These are phyloP conservation scores for Acrocyrtus sp. DNA, from an alignment of 2,888 invertebrate genomes.

Conservation along the genomic window DNA sequence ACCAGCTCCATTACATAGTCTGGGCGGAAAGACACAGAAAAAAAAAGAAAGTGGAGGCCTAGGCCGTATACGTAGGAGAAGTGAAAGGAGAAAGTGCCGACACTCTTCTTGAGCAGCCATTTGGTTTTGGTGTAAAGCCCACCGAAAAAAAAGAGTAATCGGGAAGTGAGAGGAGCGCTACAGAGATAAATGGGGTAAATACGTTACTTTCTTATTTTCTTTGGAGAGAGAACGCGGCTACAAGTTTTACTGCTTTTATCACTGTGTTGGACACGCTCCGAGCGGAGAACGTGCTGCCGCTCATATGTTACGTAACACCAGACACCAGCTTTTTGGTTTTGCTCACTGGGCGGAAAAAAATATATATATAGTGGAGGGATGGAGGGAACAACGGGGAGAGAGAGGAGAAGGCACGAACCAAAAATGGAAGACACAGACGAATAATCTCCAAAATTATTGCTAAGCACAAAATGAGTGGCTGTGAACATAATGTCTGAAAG, in stretches of 20 bases:
- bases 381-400: not conserved
- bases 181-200: conserved; percentile 40
- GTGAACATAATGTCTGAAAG: conserved; percentile 41
- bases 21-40: too few relatives aligned
- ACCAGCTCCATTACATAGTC: conserved; percentile 22
- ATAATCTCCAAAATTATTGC: conserved; percentile 44
- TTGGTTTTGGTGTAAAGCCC: not conserved
- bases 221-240: not conserved
- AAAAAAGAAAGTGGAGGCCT: too few relatives aligned
- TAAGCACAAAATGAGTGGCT: conserved; percentile 48
- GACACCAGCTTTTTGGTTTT: not conserved
- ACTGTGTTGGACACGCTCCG: too few relatives aligned
- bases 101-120: not conserved
- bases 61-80: not conserved
- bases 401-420: conserved; percentile 20
- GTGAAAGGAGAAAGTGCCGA: not conserved
- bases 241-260: not conserved
- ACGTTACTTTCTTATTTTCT: conserved; percentile 27
- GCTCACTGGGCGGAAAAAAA: conserved; percentile 1
- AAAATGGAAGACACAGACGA: conserved; percentile 38
- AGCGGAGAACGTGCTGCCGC: not conserved
- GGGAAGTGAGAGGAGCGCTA: conserved; percentile 29
- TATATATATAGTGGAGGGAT: too few relatives aligned
- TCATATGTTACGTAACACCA: conserved; percentile 5
- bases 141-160: conserved; percentile 27